Conservation (phyloP, 2,113 vertebrate genomes). For the Perca fluviatilis region DNA sequence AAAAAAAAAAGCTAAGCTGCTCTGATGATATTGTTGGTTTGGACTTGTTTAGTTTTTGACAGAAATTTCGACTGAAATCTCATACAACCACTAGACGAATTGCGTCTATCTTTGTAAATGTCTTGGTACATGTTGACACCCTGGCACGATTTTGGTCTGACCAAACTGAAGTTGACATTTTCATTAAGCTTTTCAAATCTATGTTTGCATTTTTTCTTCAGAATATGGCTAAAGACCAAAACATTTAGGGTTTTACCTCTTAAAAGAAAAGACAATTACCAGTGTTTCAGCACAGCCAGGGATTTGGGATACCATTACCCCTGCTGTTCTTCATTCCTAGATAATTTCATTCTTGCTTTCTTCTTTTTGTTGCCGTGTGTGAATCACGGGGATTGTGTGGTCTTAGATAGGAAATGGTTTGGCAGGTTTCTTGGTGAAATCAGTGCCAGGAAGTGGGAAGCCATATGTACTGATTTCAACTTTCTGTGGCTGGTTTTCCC, state of each 20-base stretch:
- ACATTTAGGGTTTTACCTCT: conserved; percentile 7
- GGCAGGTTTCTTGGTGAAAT: conserved; percentile 61
- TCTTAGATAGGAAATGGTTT: conserved; percentile 34
- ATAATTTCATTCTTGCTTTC: conserved; percentile 3
- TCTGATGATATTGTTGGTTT: conserved; percentile 2
- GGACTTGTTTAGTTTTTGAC: conserved; percentile 14
- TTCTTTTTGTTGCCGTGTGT: conserved; percentile 2
- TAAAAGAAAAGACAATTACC: conserved; percentile 15
- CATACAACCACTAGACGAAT: background rate
- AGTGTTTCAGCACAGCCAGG: background rate
- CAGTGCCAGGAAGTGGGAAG: conserved; percentile 44
- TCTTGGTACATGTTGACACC: background rate
- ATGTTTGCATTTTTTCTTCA: background rate
- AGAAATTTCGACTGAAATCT: background rate
- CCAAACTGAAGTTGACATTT: conserved; percentile 28
- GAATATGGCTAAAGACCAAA: background rate
- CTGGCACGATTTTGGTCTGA: background rate
- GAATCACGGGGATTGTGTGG: conserved; percentile 1
- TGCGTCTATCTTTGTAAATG: conserved; percentile 4
- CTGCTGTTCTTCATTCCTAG: background rate
- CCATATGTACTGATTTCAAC: conserved; percentile 58
- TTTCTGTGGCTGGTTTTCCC: conserved; percentile 57
- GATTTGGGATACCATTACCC: background rate
- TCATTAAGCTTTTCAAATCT: conserved; percentile 26
- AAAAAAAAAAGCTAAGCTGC: background rate